Evolutionary conservation across 2,888 invertebrate genomes (phyloP).

Genomic region (Pristionchus maxplancki): DNA sequence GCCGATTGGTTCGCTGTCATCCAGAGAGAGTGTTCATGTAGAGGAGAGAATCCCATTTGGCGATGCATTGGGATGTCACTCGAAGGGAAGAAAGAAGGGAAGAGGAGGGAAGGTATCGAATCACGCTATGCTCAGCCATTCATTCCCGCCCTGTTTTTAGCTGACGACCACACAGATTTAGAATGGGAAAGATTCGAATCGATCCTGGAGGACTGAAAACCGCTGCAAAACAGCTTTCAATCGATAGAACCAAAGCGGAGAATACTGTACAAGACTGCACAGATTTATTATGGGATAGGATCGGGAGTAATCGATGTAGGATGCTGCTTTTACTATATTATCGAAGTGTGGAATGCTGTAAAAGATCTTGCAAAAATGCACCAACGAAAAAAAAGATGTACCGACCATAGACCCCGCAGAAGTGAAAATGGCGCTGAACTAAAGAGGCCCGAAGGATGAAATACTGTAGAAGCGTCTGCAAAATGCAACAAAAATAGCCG

Average conservation of each 20-base stretch:
- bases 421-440: too few species aligned
- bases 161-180: background rate
- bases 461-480: too few species aligned
- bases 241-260: too few species aligned
- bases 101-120: background rate
- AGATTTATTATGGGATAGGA: background rate
- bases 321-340: background rate
- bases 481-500: too few species aligned
- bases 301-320: background rate
- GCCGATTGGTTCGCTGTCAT: slow-evolving; percentile 9
- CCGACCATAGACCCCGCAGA: too few species aligned
- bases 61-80: background rate
- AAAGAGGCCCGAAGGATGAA: too few species aligned
- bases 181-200: background rate
- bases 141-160: background rate
- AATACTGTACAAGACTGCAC: too few species aligned
- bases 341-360: background rate
- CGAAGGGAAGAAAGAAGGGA: background rate
- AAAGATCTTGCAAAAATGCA: background rate
- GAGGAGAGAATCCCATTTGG: background rate
- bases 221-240: too few species aligned
- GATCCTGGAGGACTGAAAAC: too few species aligned
- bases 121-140: slow-evolving; percentile 31
- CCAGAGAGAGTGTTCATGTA: background rate
- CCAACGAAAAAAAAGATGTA: too few species aligned